Conservation (phyloP, 2,888 invertebrate genomes). For the Callyntrura sp. region DNA sequence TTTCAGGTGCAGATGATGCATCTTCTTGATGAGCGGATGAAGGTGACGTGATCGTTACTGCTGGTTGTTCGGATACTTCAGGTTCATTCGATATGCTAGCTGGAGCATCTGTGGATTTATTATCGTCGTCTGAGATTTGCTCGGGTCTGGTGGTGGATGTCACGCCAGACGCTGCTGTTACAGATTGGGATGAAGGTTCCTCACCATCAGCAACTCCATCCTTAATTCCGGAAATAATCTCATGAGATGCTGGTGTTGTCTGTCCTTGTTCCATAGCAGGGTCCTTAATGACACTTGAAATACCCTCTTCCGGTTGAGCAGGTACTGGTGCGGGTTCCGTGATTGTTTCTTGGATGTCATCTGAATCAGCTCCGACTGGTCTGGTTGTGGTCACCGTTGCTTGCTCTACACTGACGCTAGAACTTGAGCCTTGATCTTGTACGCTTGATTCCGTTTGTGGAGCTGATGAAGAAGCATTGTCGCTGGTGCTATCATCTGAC, state of each 20-base stretch:
- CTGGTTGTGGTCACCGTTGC: conserved; percentile 31
- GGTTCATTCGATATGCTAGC: background rate
- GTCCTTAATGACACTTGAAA: conserved; percentile 12
- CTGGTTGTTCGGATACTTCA: conserved; percentile 14
- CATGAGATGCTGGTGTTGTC: conserved; percentile 48
- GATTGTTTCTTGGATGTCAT: conserved; percentile 45
- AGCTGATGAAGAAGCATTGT: background rate
- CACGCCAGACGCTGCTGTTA: background rate
- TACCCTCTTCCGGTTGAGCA: conserved; percentile 51
- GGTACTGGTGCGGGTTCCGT: conserved; percentile 9
- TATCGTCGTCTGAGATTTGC: conserved; percentile 62
- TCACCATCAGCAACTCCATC: conserved; percentile 39
- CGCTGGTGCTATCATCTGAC: conserved; percentile 23
- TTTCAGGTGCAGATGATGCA: conserved; percentile 48
- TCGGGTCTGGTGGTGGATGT: conserved; percentile 52
- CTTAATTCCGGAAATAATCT: conserved; percentile 49
- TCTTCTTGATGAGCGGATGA: conserved; percentile 82
- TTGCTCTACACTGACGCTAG: conserved; percentile 12
- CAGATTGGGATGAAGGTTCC: conserved; percentile 22
- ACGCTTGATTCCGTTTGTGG: conserved; percentile 32
- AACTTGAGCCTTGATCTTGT: conserved; percentile 27
- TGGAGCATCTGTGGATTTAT: conserved; percentile 57
- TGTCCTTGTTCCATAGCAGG: background rate
- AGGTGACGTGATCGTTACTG: conserved; percentile 70
- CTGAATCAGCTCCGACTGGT: conserved; percentile 39